phyloP scores from a whole-genome alignment of 2,113 vertebrate genomes.

The Antigone vipio region DNA sequence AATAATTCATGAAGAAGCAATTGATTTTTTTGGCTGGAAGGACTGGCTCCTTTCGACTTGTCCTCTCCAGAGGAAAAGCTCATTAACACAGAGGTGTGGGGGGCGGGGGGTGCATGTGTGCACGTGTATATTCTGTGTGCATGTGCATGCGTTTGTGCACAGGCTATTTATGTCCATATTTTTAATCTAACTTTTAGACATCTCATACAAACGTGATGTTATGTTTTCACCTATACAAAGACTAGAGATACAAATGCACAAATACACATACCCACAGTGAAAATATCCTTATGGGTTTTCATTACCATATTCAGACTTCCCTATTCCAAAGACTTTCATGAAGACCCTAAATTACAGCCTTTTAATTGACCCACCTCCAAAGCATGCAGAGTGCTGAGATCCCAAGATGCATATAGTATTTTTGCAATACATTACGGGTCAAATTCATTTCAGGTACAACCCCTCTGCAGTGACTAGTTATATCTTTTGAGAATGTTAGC shows the following conservation, averaged over 20 bases:
- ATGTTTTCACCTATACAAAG: background rate
- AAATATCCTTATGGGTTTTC: background rate
- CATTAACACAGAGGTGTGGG: slow-evolving; percentile 59
- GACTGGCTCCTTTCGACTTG: slow-evolving; percentile 65
- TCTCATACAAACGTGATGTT: background rate
- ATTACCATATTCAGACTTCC: background rate
- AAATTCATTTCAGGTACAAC: slow-evolving; percentile 61
- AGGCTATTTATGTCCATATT: background rate
- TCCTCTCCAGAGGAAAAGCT: slow-evolving; percentile 71
- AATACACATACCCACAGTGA: background rate
- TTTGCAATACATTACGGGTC: slow-evolving; percentile 53
- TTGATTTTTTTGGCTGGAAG: slow-evolving; percentile 79
- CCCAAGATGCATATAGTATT: slow-evolving; percentile 12
- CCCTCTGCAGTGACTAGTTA: slow-evolving; percentile 15
- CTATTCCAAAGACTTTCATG: slow-evolving; percentile 5
- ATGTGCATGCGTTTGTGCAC: background rate
- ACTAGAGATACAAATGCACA: background rate
- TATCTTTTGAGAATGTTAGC: slow-evolving; percentile 45
- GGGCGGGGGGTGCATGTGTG: background rate
- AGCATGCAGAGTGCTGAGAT: background rate
- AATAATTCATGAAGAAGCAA: slow-evolving; percentile 88
- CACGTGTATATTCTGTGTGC: background rate
- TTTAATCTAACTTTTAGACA: background rate
- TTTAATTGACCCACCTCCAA: slow-evolving; percentile 45
- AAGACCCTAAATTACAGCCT: slow-evolving; percentile 28